phyloP scores from a whole-genome alignment of 2,113 vertebrate genomes.

The Pithys albifrons region DNA sequence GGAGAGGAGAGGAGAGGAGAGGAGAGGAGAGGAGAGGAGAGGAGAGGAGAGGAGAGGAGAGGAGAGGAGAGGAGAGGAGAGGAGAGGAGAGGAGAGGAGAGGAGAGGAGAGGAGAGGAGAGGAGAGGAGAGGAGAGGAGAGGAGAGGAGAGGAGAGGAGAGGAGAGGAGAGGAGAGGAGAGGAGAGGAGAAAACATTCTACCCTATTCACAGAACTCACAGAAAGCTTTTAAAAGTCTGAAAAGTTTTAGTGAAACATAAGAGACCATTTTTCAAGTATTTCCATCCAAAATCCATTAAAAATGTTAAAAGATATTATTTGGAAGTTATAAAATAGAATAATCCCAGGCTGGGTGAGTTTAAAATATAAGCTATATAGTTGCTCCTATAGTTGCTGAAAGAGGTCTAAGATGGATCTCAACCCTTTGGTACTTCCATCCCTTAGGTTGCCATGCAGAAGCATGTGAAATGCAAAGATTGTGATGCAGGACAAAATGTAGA shows the following conservation, averaged over 20 bases:
- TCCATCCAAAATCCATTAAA: not conserved
- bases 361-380: constrained; percentile 15
- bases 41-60: no score
- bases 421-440: not conserved
- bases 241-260: not conserved
- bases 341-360: not conserved
- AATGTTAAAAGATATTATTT: not conserved
- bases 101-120: no score
- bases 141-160: no score
- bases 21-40: no score
- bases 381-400: not conserved
- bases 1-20: no score
- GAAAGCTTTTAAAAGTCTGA: not conserved
- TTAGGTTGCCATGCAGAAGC: not conserved
- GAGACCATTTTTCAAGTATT: not conserved
- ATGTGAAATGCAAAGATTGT: not conserved
- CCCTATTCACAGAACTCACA: not conserved
- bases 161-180: no score
- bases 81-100: no score
- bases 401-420: not conserved
- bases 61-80: no score
- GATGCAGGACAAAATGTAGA: not conserved
- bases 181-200: not conserved
- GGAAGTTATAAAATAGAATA: not conserved
- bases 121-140: no score